Conservation (phyloP, 2,113 vertebrate genomes). For the Eurypyga helias region DNA sequence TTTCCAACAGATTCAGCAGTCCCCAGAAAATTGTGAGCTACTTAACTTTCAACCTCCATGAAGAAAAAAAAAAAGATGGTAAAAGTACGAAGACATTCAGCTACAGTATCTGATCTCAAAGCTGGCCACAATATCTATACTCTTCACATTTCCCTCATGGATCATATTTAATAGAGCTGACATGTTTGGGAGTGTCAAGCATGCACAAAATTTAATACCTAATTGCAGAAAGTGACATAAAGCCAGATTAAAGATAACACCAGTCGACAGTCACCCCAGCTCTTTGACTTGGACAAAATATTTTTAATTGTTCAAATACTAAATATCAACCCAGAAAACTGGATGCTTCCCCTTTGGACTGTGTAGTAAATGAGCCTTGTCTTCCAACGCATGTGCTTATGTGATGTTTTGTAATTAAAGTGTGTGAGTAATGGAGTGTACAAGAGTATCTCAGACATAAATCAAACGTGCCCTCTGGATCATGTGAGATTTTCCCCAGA, state of each 20-base stretch:
- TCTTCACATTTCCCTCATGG: neutral
- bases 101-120: neutral
- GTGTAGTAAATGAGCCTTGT: neutral
- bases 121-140: neutral
- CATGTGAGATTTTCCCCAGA: neutral
- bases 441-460: neutral
- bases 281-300: neutral
- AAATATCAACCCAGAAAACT: neutral
- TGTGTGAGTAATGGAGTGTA: neutral
- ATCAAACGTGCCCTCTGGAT: neutral
- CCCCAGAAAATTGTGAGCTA: neutral
- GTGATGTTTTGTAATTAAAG: neutral
- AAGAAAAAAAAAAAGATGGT: neutral
- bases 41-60: neutral
- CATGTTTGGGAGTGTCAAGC: neutral
- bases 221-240: neutral
- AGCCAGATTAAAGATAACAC: neutral
- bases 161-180: neutral
- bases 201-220: neutral
- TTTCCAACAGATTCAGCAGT: constrained; percentile 14
- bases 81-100: neutral
- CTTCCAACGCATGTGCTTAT: neutral
- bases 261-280: neutral
- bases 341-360: neutral
- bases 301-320: neutral